Base-by-base conservation (phyloP, 2,797 vertebrate species). In the Tenualosa ilisha region DNA sequence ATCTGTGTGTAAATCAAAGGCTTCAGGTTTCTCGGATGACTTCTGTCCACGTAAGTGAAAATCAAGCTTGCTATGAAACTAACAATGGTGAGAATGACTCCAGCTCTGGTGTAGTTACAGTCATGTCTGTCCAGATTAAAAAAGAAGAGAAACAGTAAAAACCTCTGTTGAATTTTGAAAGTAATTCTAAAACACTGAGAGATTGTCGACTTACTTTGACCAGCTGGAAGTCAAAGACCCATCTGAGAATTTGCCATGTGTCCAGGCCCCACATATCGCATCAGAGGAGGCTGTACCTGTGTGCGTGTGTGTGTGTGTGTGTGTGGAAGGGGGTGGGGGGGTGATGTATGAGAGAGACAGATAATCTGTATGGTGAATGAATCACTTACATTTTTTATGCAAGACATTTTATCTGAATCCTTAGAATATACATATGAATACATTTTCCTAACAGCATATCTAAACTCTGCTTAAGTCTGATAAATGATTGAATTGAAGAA, bases 191-290 rank as follows among this genome's bases (percentile, higher is more conserved):
- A 31, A 31, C 31, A 31, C 4, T n/a, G 17, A 59, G 1, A 63
- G n/a, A 8, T 63, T 6, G 7, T 6, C 56, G 17, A 87, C 90
- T 92, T 81, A 93, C 92, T 46, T 68, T 81, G 68, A 85, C 82
- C 3, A 87, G 61, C 94, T 93, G 3, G 50, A 26, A n/a, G 84
- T 81, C 3, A 75, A 87, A 5, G 86, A 88, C 0, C 92, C 92
- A 83, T 91, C 0, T 75, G 92, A 93, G 86, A 91, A 93, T 22
- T 91, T 90, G n/a, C 85, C 89, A 3, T 0, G 11, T 7, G 0
- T n/a, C 81, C 93, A 94, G 59, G 83, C 56, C 40, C 84, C 84
- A 85, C 93, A 94, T 7, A 56, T 46, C 4, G 87, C 87, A 89
- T 94, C 89, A 84, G 2, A 59, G 6, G 7, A 82, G 1, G 82